Evolutionary conservation across 2,888 invertebrate species (phyloP), one percentile per base, ranked within the genome.

Genomic region (Zaprionus bogoriensis): DNA sequence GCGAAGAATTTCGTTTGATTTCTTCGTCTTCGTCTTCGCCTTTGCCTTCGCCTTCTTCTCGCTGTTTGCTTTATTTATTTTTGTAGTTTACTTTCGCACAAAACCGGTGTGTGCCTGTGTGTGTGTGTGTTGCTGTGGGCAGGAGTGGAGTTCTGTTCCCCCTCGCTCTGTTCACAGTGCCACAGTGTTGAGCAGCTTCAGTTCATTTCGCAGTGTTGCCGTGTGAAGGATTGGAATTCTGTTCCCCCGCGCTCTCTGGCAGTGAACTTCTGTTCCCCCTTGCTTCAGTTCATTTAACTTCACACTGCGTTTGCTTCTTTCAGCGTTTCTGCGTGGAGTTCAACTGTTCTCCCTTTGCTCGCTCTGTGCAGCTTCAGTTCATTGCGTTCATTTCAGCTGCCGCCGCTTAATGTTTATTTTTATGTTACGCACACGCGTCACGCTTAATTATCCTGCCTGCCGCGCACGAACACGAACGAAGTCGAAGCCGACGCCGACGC

Each of bases 391-490:
- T 51, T 70, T 54, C 59, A 60, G 57, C 74, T 65, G 66, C 58
- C 59, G 72, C 61, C 54, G 57, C 60, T 73, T 86, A 73, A 74
- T 76, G 76, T 64, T 76, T 70, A 82, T 86, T 85, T 79, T 80
- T 71, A 86, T 86, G 84, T 77, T 81, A 86, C 80, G 80, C 80
- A 81, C 80, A 86, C 86, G 80, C 80, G 86, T 85, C 83, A 85
- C 80, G 86, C 80, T 85, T 85, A 85, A 80, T 85, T 85, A 67
- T 82, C 86, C 86, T 80, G 69, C 67, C 86, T 85, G 69, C 69
- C 65, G 80, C 69, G 69, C 12, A 62, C 53, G n/a, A 17, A 60
- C 62, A 22, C 30, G n/a, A n/a, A n/a, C n/a, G n/a, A n/a, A n/a
- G n/a, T n/a, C n/a, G n/a, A n/a, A n/a, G 27, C 32, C 32, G 32